These are phyloP conservation scores for Bombus confusus DNA, from an alignment of 1,140 invertebrate genomes.

Conservation along the genomic window DNA sequence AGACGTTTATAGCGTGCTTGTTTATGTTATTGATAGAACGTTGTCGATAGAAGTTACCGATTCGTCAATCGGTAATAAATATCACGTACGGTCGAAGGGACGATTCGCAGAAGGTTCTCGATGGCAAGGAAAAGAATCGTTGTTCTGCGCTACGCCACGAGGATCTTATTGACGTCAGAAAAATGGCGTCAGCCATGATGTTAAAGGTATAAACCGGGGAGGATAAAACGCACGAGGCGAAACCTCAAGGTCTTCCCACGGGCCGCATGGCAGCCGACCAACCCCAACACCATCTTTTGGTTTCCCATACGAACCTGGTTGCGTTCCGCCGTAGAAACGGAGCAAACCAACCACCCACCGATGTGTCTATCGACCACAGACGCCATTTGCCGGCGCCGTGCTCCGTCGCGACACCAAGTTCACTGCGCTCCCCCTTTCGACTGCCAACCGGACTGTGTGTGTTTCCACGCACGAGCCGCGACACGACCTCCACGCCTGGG, in stretches of 20 bases:
- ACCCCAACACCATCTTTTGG: constrained; percentile 64
- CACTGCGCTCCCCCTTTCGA: constrained; percentile 68
- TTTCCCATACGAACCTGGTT: constrained; percentile 25
- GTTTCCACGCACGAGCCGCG: constrained; percentile 43
- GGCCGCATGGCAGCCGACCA: not conserved
- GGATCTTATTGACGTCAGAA: constrained; percentile 55
- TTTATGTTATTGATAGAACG: no score
- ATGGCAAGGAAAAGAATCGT: constrained; percentile 42
- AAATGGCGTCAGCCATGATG: constrained; percentile 30
- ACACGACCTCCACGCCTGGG: constrained; percentile 11
- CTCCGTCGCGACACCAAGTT: constrained; percentile 71
- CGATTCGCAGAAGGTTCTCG: not conserved
- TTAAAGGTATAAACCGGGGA: not conserved
- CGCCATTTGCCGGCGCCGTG: constrained; percentile 70
- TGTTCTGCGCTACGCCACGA: constrained; percentile 13
- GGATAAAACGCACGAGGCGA: not conserved
- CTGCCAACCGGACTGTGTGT: constrained; percentile 34
- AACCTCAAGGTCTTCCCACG: constrained; percentile 43
- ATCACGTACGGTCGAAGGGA: not conserved
- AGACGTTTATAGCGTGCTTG: not conserved
- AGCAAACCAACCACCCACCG: constrained; percentile 42
- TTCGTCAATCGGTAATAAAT: not conserved
- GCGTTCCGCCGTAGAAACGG: constrained; percentile 25
- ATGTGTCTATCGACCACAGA: constrained; percentile 68
- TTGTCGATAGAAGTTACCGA: not conserved